Base-by-base conservation (phyloP, 2,797 vertebrate species). In the Apogon talboti region DNA sequence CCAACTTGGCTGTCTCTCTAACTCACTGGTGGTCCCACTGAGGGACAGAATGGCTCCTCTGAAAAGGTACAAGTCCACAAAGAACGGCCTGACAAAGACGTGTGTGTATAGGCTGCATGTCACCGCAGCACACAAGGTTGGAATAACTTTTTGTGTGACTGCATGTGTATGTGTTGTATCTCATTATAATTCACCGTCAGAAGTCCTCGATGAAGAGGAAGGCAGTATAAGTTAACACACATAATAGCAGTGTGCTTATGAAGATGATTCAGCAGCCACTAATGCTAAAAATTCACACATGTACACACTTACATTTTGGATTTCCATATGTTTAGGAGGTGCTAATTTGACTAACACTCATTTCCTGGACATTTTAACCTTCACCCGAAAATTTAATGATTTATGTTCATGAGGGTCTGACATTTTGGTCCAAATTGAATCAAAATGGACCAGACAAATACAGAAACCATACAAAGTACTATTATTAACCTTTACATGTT, bases 21-120 rank as follows among this genome's bases (percentile, higher is more conserved):
- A 71, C 89, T 90, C 83, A 63, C 90, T 90, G 91, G 91, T 91
- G 91, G 91, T 91, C 89, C 87, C 71, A 85, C 90, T 88, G 90
- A 81, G 91, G 81, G 66, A 75, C 78, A 88, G 81, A 91, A 89
- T 69, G 86, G 83, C 71, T 73, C 69, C 79, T 67, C 76, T 87
- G 89, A 91, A 89, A 90, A 87, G 86, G 87, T 89, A 88, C 87
- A 90, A 87, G 84, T 63, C 71, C 85, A 91, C 88, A 91, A 91
- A 86, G 85, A 86, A 79, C 30, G 2, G 70, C 43, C 67, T 35
- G 65, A 89, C 87, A 90, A 90, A 92, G 80, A 82, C 65, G 13
- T 83, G 87, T 85, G 85, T 86, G 77, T 83, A 77, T 40, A 75
- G 76, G 73, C 87, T 87, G 78, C 60, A 59, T 89, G 87, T 86